Conservation (phyloP, 2,888 invertebrate genomes). For the Penaeus monodon region DNA sequence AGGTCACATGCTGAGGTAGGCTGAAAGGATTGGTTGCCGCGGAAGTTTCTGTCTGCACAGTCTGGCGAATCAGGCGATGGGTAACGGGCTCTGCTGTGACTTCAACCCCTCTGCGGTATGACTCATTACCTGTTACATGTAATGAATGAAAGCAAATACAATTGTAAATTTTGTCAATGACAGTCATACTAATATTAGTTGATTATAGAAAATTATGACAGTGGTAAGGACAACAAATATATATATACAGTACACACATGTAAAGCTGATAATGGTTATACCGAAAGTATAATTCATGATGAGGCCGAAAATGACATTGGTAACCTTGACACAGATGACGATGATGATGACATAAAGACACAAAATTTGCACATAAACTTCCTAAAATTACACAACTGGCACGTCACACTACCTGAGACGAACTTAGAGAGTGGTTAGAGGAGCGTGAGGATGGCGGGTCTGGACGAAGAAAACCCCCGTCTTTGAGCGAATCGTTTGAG, state of each 20-base stretch:
- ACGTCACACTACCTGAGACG: slow-evolving; percentile 26
- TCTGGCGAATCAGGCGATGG: not conserved
- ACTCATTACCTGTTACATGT: slow-evolving; percentile 36
- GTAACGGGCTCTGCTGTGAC: slow-evolving; percentile 23
- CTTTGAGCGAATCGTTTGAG: slow-evolving; percentile 37
- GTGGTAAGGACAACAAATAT: too few relatives aligned
- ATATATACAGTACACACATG: too few relatives aligned
- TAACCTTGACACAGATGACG: too few relatives aligned
- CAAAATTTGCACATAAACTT: too few relatives aligned
- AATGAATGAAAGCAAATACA: not conserved
- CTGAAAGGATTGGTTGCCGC: not conserved
- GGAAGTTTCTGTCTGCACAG: not conserved
- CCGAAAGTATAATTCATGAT: too few relatives aligned
- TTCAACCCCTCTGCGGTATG: slow-evolving; percentile 48
- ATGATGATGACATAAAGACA: too few relatives aligned
- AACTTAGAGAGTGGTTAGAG: slow-evolving; percentile 41
- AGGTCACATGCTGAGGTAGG: not conserved
- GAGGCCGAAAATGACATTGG: too few relatives aligned
- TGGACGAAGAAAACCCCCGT: slow-evolving; percentile 43
- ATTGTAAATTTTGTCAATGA: not conserved
- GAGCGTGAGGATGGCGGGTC: slow-evolving; percentile 42
- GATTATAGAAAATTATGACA: too few relatives aligned
- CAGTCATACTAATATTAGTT: not conserved
- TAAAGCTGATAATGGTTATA: too few relatives aligned
- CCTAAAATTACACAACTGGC: too few relatives aligned